phyloP scores from a whole-genome alignment of 2,113 vertebrate species.

The Melanerpes formicivorus region DNA sequence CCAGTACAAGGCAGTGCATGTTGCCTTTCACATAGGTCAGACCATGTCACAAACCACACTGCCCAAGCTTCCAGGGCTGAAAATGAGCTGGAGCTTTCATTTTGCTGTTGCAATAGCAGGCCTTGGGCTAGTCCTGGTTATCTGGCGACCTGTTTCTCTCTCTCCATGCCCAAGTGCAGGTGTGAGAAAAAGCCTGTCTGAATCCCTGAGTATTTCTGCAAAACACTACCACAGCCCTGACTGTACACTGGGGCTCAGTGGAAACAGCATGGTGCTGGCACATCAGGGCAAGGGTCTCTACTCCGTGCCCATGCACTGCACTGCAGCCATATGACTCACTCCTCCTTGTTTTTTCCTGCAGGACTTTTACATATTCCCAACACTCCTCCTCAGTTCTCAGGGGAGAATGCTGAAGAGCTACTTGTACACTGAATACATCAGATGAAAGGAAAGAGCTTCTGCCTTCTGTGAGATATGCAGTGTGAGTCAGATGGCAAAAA shows the following conservation, averaged over 20 bases:
- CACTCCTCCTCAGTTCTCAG: neutral
- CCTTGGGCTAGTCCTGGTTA: neutral
- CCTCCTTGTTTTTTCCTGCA: neutral
- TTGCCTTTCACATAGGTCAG: neutral
- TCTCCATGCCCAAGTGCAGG: neutral
- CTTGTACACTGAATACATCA: neutral
- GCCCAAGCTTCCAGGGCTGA: neutral
- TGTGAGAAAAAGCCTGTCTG: neutral
- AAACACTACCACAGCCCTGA: neutral
- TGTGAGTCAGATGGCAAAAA: neutral
- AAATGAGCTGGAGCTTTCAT: constrained; percentile 22
- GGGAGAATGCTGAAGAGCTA: neutral
- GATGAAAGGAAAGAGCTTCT: neutral
- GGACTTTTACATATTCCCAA: neutral
- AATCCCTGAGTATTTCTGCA: neutral
- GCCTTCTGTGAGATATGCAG: neutral
- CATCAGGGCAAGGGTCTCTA: neutral
- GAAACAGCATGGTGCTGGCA: neutral
- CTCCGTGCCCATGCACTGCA: neutral
- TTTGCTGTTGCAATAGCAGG: constrained; percentile 3
- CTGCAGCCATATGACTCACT: accelerated
- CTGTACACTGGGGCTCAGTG: neutral
- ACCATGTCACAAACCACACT: neutral
- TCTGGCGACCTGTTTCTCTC: neutral
- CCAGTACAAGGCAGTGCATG: neutral